Base-by-base conservation (phyloP, 2,888 invertebrate genomes). In the Fabriciana adippe region DNA sequence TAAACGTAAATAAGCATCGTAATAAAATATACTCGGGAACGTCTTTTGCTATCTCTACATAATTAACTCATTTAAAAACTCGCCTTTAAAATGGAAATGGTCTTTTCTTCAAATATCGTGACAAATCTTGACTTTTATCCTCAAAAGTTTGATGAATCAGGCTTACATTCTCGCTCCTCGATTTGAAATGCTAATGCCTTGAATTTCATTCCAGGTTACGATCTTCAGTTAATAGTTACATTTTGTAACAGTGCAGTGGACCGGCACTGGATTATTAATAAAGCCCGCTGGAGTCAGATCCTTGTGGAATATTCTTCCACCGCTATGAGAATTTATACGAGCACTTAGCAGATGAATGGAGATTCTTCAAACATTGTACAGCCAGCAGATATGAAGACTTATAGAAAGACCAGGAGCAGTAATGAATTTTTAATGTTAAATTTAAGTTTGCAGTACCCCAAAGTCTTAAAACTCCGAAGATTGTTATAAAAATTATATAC, bases 141-240 rank as follows among this genome's bases (percentile, higher is more conserved):
- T 50, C 21, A 16, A 60, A 63, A 69, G 55, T 67, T 71, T 72
- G 71, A 72, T 71, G 72, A 72, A 71, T 70, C 69, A 72, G 73
- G 69, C 68, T 72, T 76, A 75, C 76, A 72, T 74, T 64, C 55
- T 48, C 55, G 54, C 62, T 57, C 8, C 57, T 45, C 55, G 59
- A 55, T 68, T 68, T 64, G 81, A 81, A 83, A 85, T 84, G 81
- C 83, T 83, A 85, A 85, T 84, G 77, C 76, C 70, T 74, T 76
- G 78, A 80, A 83, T 82, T 79, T 78, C 79, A 80, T 79, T 79
- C 74, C 75, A 82, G 82, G 81, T 82, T 80, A 81, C 81, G 77
- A 73, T 66, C 69, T 69, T 50, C 66, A 60, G 66, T 68, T 73
- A 70, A 68, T 68, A 65, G 64, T 67, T 55, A 72, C 66, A 71